Evolutionary conservation across 2,888 invertebrate species (phyloP), one percentile per base, ranked within the genome.

Genomic region (Unio pictorum): DNA sequence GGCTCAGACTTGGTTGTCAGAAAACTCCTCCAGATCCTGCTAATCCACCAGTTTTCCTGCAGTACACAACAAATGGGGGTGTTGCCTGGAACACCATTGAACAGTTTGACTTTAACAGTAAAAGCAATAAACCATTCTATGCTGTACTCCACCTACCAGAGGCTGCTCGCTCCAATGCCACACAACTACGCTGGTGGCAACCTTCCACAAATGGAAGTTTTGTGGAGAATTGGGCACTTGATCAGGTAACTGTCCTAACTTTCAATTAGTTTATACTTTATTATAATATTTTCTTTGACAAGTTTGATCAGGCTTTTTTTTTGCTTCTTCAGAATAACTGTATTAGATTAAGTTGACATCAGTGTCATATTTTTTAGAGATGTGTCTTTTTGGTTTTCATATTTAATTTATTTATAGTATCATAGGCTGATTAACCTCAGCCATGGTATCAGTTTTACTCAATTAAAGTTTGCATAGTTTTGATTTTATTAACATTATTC

Each of bases 61-160:
- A 90, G 80, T 90, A 86, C 79, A 89, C 89, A 4, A 82, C 79
- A 1, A 85, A 90, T 80, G 89, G 88, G 7, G 90, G 90, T 5
- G 84, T 90, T 8, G 76, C 83, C 17, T 91, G 91, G 91, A 80
- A 76, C n/a, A 86, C 87, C 26, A 80, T 90, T 4, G 88, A 90
- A 67, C 87, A 89, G 79, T 88, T 90, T 77, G 83, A 87, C 64
- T 88, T 89, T 69, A 81, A 86, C 68, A 69, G 72, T 55, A 68
- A 78, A 59, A 82, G 83, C 64, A 82, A 83, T 73, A 73, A 71
- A 23, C 82, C 86, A n/a, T 72, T 78, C 30, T 90, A 89, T 70
- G 81, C 88, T 11, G 87, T 84, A 3, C 73, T 90, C 1, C 86
- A 87, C 63, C 72, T 89, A 34, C 89, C 89, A 18, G 81, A 78